Evolutionary conservation across 2,797 vertebrate genomes (phyloP).

Genomic region (Cyclopterus lumpus): DNA sequence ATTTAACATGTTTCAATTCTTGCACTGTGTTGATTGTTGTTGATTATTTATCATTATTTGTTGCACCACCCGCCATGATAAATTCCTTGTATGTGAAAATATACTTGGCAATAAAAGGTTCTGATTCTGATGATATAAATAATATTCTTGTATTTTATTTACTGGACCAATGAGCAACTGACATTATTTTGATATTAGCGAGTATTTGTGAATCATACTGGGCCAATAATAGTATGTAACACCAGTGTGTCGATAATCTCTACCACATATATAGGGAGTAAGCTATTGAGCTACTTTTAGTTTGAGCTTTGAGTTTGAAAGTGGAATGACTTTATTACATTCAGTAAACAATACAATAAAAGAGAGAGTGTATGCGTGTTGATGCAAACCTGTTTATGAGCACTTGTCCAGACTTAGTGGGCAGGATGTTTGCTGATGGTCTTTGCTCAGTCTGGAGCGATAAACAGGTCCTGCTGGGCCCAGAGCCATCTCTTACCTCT

Average conservation of each 20-base stretch:
- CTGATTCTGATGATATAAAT: neutral
- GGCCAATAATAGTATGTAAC: neutral
- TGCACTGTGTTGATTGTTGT: too few relatives aligned
- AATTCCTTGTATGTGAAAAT: too few relatives aligned
- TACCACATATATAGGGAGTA: neutral
- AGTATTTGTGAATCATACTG: constrained; percentile 1
- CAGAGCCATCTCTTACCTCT: constrained; percentile 17
- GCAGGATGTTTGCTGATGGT: constrained; percentile 74
- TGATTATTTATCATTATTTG: too few relatives aligned
- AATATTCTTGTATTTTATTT: neutral
- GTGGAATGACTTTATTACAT: constrained; percentile 3
- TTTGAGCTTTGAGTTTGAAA: neutral
- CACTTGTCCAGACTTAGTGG: constrained; percentile 43
- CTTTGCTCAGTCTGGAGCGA: constrained; percentile 74
- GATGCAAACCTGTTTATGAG: constrained; percentile 50
- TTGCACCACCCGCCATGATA: too few relatives aligned
- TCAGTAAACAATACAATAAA: constrained; percentile 8
- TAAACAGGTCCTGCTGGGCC: constrained; percentile 69
- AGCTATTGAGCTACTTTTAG: neutral
- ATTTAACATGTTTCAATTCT: too few relatives aligned
- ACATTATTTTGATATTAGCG: constrained; percentile 5
- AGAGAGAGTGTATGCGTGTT: constrained; percentile 12
- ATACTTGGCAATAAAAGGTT: too few relatives aligned
- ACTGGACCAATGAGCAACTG: neutral
- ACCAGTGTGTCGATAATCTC: neutral